phyloP scores from a whole-genome alignment of 2,888 invertebrate genomes.

The Cyrtodaria siliqua region DNA sequence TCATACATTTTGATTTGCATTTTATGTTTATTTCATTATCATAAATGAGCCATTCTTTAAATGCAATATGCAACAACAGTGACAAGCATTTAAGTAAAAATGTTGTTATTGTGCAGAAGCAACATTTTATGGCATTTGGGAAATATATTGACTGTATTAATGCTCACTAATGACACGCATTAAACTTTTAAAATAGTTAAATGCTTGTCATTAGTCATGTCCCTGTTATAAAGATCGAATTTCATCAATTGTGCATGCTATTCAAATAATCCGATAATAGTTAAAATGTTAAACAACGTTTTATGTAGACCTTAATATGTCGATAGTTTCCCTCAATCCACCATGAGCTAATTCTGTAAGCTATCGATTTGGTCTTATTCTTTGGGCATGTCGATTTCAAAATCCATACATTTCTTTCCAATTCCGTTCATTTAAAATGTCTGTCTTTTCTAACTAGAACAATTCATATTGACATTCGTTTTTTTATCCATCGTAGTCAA shows the following conservation, averaged over 20 bases:
- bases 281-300: slow-evolving; percentile 3
- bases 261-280: slow-evolving; percentile 5
- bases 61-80: too few relatives aligned
- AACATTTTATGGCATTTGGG: too few relatives aligned
- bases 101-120: too few relatives aligned
- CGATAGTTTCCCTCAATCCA: background rate
- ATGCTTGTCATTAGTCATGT: too few relatives aligned
- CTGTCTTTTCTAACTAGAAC: slow-evolving; percentile 12
- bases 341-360: background rate
- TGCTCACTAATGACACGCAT: too few relatives aligned
- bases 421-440: slow-evolving; percentile 12
- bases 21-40: too few relatives aligned
- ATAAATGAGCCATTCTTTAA: too few relatives aligned
- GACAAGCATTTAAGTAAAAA: too few relatives aligned
- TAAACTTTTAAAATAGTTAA: too few relatives aligned
- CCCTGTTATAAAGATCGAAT: background rate
- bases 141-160: too few relatives aligned
- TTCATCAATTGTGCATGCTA: background rate
- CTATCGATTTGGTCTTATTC: slow-evolving; percentile 1
- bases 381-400: background rate
- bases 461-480: slow-evolving; percentile 13
- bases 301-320: background rate
- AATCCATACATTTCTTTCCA: slow-evolving; percentile 10
- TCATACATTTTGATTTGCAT: too few relatives aligned
- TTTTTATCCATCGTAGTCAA: slow-evolving; percentile 1